These are phyloP conservation scores for Clamator glandarius DNA, from an alignment of 2,797 vertebrate species.

Conservation along the genomic window DNA sequence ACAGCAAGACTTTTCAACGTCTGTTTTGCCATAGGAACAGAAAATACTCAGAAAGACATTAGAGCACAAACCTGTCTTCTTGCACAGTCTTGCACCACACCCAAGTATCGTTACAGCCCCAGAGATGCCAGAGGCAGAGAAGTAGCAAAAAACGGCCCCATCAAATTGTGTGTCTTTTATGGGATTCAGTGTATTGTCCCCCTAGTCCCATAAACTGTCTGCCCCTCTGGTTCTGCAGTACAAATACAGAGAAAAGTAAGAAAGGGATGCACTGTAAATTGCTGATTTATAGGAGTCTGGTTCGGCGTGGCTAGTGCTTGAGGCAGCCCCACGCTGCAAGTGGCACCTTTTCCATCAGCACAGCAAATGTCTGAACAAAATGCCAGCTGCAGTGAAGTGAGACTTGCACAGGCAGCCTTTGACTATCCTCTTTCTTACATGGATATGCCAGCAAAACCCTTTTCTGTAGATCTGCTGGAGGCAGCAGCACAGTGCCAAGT, in stretches of 20 bases:
- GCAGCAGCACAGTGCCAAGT: not conserved
- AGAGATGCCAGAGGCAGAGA: not conserved
- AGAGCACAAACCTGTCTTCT: not conserved
- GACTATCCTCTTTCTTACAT: not conserved
- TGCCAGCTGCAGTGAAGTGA: not conserved
- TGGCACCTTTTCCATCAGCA: not conserved
- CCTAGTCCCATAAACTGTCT: not conserved
- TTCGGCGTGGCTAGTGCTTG: not conserved
- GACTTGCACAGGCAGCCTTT: not conserved
- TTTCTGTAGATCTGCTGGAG: not conserved
- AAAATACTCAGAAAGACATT: not conserved
- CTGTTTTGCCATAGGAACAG: conserved; percentile 2
- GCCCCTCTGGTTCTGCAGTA: not conserved
- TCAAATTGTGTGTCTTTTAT: fast-evolving
- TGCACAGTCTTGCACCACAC: not conserved
- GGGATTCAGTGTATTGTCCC: not conserved
- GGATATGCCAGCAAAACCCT: not conserved
- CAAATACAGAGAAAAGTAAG: not conserved
- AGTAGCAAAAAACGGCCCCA: not conserved
- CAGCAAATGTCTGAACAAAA: not conserved
- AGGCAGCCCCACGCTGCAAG: not conserved
- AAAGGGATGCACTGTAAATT: not conserved
- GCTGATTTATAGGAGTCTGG: not conserved
- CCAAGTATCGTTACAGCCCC: not conserved
- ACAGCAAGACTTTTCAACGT: conserved; percentile 32